Conservation (phyloP, 2,113 vertebrate species). For the Istiophorus platypterus region DNA sequence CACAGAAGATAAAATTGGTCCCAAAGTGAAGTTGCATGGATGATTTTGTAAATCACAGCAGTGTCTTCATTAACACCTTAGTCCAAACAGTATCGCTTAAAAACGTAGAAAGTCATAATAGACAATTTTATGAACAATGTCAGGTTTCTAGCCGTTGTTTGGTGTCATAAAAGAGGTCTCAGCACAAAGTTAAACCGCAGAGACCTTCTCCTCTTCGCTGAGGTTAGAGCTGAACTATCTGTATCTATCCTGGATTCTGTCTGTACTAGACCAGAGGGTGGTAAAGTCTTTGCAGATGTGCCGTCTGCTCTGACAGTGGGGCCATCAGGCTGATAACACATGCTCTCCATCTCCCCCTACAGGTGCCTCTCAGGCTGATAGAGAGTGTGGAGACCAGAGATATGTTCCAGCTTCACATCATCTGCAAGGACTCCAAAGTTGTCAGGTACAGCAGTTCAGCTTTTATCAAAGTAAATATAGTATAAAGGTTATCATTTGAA, state of each 20-base stretch:
- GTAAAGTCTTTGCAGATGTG: constrained; percentile 42
- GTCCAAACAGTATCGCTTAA: neutral
- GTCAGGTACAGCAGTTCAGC: constrained; percentile 87
- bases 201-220: constrained; percentile 5
- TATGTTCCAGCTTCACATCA: constrained; percentile 99
- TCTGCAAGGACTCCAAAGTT: constrained; percentile 99
- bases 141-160: neutral
- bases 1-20: too few relatives aligned
- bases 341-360: constrained; percentile 71
- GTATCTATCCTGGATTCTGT: constrained; percentile 27
- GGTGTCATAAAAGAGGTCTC: constrained; percentile 1
- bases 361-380: constrained; percentile 99
- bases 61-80: constrained; percentile 18
- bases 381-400: constrained; percentile 97
- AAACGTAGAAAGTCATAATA: constrained; percentile 2
- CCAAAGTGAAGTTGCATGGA: neutral
- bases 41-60: constrained; percentile 1
- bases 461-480: neutral
- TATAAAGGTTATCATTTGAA: neutral
- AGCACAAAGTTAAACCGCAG: neutral
- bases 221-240: constrained; percentile 1
- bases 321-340: neutral
- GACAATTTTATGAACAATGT: neutral
- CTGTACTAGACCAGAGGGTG: constrained; percentile 54
- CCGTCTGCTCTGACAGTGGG: constrained; percentile 10